phyloP scores from a whole-genome alignment of 2,113 vertebrate species.

The Trichechus manatus region DNA sequence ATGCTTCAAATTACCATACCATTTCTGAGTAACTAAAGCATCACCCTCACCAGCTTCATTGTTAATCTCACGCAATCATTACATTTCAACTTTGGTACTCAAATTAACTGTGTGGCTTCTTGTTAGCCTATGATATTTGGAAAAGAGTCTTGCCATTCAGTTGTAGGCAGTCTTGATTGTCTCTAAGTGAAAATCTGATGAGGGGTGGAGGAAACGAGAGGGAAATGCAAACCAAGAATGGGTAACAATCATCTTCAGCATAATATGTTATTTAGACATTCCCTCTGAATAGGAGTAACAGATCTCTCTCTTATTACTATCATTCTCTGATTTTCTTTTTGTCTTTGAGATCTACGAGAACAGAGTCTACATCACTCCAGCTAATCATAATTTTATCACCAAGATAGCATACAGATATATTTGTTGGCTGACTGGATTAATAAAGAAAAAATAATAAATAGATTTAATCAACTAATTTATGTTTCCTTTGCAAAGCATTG shows the following conservation, averaged over 20 bases:
- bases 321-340: not conserved
- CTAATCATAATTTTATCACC: not conserved
- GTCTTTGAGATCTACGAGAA: not conserved
- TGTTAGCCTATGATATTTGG: not conserved
- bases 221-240: not conserved
- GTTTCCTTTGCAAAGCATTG: not conserved
- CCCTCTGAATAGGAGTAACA: no score
- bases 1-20: not conserved
- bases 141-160: not conserved
- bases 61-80: not conserved
- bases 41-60: not conserved
- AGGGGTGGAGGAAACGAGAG: not conserved
- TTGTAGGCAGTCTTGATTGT: not conserved
- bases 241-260: not conserved
- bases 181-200: not conserved
- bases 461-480: not conserved
- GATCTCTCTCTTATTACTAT: not conserved
- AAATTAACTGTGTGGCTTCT: not conserved
- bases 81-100: not conserved
- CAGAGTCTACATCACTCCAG: not conserved
- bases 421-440: not conserved
- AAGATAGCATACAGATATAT: not conserved
- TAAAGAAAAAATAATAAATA: not conserved
- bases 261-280: no score
- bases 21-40: not conserved